A percentile compares a stretch with the other conserved stretches of the same genome.
These are phyloP conservation scores for Steinernema hermaphroditum DNA, from an alignment of 2,888 invertebrate species.

Conservation along the genomic window DNA sequence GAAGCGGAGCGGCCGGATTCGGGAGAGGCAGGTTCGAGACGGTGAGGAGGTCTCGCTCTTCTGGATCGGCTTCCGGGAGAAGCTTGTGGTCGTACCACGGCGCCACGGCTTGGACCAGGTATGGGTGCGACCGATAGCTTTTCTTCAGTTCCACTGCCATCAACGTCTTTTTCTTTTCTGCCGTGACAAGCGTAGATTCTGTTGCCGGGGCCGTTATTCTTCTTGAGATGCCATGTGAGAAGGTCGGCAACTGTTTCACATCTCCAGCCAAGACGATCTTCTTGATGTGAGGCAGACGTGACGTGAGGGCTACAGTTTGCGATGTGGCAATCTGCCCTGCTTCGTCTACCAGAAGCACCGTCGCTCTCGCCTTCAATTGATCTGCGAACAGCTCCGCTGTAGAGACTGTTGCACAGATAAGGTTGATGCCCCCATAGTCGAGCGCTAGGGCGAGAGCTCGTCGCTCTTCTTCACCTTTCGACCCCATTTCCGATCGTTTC, in stretches of 20 bases:
- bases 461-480: not conserved
- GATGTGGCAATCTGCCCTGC: not conserved
- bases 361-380: not conserved
- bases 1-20: too few relatives aligned
- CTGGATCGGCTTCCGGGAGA: too few relatives aligned
- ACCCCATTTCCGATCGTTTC: not conserved
- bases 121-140: too few relatives aligned
- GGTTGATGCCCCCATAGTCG: not conserved
- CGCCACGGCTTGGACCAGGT: too few relatives aligned
- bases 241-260: not conserved
- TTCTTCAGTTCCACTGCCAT: too few relatives aligned
- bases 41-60: too few relatives aligned
- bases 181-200: too few relatives aligned
- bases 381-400: not conserved
- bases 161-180: too few relatives aligned
- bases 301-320: not conserved
- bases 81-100: too few relatives aligned
- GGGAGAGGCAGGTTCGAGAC: too few relatives aligned
- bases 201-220: too few relatives aligned
- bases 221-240: too few relatives aligned
- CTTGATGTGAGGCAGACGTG: not conserved
- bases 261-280: not conserved
- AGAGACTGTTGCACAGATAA: not conserved
- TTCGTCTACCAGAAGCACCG: not conserved
- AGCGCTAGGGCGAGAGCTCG: not conserved